A percentile compares a stretch with the other conserved stretches of the same genome.
Conservation (phyloP, 1,140 invertebrate species). For the Polypedilum pembai region DNA sequence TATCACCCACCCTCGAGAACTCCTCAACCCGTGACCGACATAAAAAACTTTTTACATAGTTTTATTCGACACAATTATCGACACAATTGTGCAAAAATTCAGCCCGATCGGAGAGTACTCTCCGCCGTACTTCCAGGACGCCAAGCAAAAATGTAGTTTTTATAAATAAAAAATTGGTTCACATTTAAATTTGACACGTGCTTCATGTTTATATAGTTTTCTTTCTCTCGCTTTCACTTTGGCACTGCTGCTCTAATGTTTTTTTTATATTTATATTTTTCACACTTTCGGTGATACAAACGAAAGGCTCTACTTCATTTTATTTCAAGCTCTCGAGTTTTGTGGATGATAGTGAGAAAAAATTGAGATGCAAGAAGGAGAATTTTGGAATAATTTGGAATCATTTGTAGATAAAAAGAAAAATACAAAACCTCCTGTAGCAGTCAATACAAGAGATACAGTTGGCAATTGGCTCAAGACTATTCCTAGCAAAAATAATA, state of each 20-base stretch:
- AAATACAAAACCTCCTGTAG: neutral
- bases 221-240: too few species aligned
- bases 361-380: neutral
- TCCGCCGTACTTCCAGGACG: too few species aligned
- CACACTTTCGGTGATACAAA: neutral
- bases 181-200: conserved; percentile 3
- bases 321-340: neutral
- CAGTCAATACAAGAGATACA: neutral
- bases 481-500: neutral
- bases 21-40: too few species aligned
- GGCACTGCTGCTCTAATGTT: neutral
- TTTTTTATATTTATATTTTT: too few species aligned
- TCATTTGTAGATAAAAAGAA: too few species aligned
- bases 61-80: too few species aligned
- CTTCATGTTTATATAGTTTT: neutral
- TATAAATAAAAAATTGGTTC: neutral
- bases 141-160: neutral
- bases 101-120: too few species aligned
- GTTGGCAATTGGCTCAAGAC: neutral
- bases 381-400: conserved; percentile 22
- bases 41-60: too few species aligned
- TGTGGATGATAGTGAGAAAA: neutral
- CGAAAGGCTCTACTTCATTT: neutral
- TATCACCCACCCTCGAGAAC: too few species aligned
- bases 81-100: too few species aligned